Evolutionary conservation across 2,888 invertebrate species (phyloP), one percentile per base, ranked within the genome.

Genomic region (Volucella inflata): DNA sequence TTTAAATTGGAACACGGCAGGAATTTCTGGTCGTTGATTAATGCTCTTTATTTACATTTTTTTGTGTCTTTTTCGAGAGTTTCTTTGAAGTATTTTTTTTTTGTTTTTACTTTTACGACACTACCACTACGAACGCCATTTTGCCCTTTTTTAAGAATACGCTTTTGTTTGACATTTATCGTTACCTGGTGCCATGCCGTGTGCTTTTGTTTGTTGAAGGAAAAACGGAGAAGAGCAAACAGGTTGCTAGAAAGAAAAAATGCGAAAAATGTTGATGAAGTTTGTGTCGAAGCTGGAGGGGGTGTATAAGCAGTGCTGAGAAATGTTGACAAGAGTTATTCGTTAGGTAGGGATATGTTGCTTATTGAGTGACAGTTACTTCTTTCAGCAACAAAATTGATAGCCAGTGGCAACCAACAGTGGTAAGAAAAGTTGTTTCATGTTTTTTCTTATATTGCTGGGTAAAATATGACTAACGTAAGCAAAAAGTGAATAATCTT

Each of bases 91-190:
- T 62, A 59, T 67, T 76, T 78, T 84, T 62, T 67, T 76, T 78
- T 84, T 79, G 75, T 84, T 79, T 87, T 83, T 79, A 75, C 70
- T 76, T 72, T 62, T 80, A 77, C 65, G 44, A 80, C 84, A 82
- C 82, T 79, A 79, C 83, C 71, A 88, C 83, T 82, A 88, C 88
- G 87, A 89, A 89, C 89, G 89, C 89, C 89, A 90, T 90, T 89
- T 90, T 89, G 88, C 89, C 90, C 89, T 89, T 89, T 89, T 89
- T 87, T 81, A 76, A 80, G 75, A 77, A 87, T 87, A 74, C 55
- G 75, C 85, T 89, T 88, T 83, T 6, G 21, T 75, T 38, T 88
- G 88, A 88, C 89, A 88, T 88, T 88, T 83, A 87, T 87, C 87
- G 48, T 46, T 30, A 38, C 16, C 53, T 85, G 48, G 6, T 30